These are phyloP conservation scores for Agrochola litura DNA, from an alignment of 2,888 invertebrate species.

Conservation along the genomic window DNA sequence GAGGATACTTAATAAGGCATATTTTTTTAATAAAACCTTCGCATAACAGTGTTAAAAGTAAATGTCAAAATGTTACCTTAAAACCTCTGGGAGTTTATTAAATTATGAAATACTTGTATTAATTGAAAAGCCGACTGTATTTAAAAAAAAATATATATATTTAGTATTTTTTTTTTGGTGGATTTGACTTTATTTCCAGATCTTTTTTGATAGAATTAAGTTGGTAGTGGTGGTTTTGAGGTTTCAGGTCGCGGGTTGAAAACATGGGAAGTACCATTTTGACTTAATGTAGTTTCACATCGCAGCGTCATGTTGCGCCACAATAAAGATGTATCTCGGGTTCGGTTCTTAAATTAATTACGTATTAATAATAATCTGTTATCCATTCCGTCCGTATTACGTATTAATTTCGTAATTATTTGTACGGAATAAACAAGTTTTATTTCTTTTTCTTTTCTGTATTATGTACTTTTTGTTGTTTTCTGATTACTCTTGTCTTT, in stretches of 20 bases:
- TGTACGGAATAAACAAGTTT: too few species aligned
- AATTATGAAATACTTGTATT: background rate
- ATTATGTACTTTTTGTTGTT: too few species aligned
- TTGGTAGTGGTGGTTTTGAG: background rate
- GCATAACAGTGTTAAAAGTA: too few species aligned
- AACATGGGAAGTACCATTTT: background rate
- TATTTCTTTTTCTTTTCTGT: too few species aligned
- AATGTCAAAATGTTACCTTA: constrained; percentile 9
- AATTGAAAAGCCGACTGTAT: background rate
- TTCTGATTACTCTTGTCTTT: too few species aligned
- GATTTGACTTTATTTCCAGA: background rate
- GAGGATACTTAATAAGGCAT: background rate
- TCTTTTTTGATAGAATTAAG: background rate
- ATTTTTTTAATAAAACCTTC: constrained; percentile 10
- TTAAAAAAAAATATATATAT: too few species aligned
- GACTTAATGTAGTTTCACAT: background rate
- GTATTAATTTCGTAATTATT: too few species aligned
- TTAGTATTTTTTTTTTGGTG: background rate
- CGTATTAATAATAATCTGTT: too few species aligned
- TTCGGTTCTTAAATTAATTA: too few species aligned
- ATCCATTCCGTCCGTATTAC: too few species aligned
- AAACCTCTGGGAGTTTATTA: constrained; percentile 12
- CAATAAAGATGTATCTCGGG: too few species aligned
- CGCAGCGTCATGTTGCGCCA: too few species aligned
- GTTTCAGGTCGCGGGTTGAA: background rate